A percentile compares a stretch with the other conserved stretches of the same genome.
These are phyloP conservation scores for Meandrusa payeni DNA, from an alignment of 2,888 invertebrate genomes.

Conservation along the genomic window DNA sequence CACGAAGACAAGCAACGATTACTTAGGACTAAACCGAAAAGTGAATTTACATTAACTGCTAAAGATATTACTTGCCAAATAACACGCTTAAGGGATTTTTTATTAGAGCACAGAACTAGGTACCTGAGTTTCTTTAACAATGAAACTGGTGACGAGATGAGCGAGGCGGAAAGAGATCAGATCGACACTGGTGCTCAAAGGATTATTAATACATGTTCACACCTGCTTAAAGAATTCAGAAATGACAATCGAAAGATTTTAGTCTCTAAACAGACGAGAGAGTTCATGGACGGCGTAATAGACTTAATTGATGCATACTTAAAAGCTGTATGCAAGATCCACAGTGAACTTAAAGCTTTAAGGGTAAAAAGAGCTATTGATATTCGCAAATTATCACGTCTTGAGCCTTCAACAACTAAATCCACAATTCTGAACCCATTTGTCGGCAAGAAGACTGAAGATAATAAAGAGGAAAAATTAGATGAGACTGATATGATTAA, in stretches of 20 bases:
- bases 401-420: conserved; percentile 73
- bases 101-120: conserved; percentile 90
- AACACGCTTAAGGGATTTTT: conserved; percentile 87
- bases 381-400: conserved; percentile 87
- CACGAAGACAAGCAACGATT: conserved; percentile 76
- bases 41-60: conserved; percentile 84
- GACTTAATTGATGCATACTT: conserved; percentile 89
- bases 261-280: conserved; percentile 83
- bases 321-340: conserved; percentile 92
- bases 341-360: conserved; percentile 93
- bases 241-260: conserved; percentile 80
- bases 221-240: conserved; percentile 88
- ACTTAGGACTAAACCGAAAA: conserved; percentile 74
- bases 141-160: conserved; percentile 87
- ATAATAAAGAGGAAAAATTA: conserved; percentile 38
- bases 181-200: conserved; percentile 92
- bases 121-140: conserved; percentile 92
- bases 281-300: conserved; percentile 89
- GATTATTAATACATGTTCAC: conserved; percentile 90
- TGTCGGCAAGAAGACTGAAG: conserved; percentile 42
- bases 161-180: conserved; percentile 91
- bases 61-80: conserved; percentile 90
- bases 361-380: conserved; percentile 92
- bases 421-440: conserved; percentile 58
- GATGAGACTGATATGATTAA: conserved; percentile 51